Percentiles rank a stretch among this genome's conserved stretches.
Evolutionary conservation across 2,888 invertebrate genomes (phyloP).

Genomic region (Entomobrya proxima): DNA sequence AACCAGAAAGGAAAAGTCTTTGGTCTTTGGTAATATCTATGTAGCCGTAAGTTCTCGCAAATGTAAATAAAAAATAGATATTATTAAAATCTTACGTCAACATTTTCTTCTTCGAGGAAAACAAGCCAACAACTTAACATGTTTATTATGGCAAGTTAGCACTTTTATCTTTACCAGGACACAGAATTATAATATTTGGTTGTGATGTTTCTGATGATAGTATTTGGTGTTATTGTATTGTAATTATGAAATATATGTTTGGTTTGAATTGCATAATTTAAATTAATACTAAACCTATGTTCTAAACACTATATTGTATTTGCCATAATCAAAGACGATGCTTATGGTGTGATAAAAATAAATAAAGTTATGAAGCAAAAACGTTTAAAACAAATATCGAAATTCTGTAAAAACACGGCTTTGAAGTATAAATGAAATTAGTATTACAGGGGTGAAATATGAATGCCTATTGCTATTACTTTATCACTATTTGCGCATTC

Average conservation of each 20-base stretch:
- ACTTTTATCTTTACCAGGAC: constrained; percentile 10
- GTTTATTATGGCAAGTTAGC: constrained; percentile 9
- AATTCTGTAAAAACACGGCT: too few species aligned
- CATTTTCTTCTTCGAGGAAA: constrained; percentile 29
- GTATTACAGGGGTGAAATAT: too few species aligned
- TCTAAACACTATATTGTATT: neutral
- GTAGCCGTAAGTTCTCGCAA: neutral
- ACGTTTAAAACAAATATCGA: too few species aligned
- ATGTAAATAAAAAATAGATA: neutral
- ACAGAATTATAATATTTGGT: neutral
- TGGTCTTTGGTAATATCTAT: constrained; percentile 16
- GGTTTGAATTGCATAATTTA: neutral
- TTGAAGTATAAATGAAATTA: too few species aligned
- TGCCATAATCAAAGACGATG: neutral
- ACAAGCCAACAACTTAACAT: constrained; percentile 8
- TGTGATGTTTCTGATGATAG: neutral
- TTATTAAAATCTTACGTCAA: constrained; percentile 39
- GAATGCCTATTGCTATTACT: too few species aligned
- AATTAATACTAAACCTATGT: neutral
- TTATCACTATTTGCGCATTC: too few species aligned
- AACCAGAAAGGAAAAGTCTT: constrained; percentile 56
- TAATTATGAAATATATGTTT: neutral
- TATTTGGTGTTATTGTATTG: neutral
- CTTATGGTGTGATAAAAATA: neutral
- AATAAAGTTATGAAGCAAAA: too few species aligned